phyloP scores from a whole-genome alignment of 2,113 vertebrate species.

The Saguinus imperator region DNA sequence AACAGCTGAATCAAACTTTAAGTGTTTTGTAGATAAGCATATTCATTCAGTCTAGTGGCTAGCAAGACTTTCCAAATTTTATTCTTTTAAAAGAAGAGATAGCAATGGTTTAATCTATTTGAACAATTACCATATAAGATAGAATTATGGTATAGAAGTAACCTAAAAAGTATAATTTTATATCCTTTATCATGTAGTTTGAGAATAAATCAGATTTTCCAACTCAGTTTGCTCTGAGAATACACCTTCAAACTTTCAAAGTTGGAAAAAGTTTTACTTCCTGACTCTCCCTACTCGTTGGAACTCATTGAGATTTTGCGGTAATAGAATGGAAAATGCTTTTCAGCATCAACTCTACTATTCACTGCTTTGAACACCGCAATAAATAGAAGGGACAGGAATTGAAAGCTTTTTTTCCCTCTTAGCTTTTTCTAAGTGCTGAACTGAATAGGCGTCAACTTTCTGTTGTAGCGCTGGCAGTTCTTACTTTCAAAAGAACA shows the following conservation, averaged over 20 bases:
- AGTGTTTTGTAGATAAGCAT: not conserved
- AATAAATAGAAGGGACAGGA: constrained; percentile 63
- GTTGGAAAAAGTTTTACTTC: constrained; percentile 60
- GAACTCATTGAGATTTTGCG: constrained; percentile 51
- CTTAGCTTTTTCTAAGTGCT: constrained; percentile 65
- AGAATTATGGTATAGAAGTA: not conserved
- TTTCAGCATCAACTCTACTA: constrained; percentile 55
- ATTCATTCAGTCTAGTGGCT: not conserved
- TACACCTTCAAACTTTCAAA: not conserved
- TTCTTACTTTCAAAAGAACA: constrained; percentile 77
- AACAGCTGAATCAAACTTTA: not conserved
- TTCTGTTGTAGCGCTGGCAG: constrained; percentile 54
- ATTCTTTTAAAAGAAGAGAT: not conserved
- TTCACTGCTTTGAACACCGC: constrained; percentile 65
- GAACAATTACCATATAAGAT: not conserved
- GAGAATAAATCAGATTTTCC: not conserved
- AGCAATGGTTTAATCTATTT: not conserved
- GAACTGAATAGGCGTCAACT: constrained; percentile 69
- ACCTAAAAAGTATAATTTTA: not conserved
- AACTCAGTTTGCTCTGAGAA: not conserved
- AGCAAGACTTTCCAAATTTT: not conserved
- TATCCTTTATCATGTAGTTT: not conserved
- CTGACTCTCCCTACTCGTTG: constrained; percentile 31
- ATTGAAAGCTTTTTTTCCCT: constrained; percentile 57
- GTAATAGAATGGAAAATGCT: constrained; percentile 54